Evolutionary conservation across 2,113 vertebrate genomes (phyloP), one percentile per base, ranked within the genome.

Genomic region (Chionodraco myersi): DNA sequence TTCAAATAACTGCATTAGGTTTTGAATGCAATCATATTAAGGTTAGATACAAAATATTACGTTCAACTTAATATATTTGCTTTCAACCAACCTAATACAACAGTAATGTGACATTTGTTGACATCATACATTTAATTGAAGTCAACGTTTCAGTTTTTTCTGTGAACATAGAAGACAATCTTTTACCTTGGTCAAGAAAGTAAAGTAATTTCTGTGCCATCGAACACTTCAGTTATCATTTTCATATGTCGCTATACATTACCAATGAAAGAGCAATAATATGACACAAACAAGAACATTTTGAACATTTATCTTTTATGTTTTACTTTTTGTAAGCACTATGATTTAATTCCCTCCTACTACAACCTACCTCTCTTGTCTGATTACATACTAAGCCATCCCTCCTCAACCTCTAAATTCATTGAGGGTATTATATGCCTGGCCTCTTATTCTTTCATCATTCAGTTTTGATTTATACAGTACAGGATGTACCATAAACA

Each of bases 391-490:
- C 57, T 36, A 47, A 69, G 36, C 65, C 88, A 77, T 18, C 68
- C 60, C 53, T 77, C 65, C 45, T 82, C 78, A 80, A 34, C 56
- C 65, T 69, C 26, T 74, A 65, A 82, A 83, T 72, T 73, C 77
- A 79, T 26, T 18, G 49, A 58, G 64, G 16, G 63, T 71, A 74
- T 53, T 72, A 53, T 72, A 53, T 74, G 53, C 18, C 16, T 79
- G 45, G 44, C 36, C 53, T 66, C 47, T 51, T 48, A 65, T 77
- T 75, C 53, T 51, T 77, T 86, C 67, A 62, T 75, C 44, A 59
- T 85, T 86, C 68, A 62, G 47, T 64, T 78, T 73, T 90, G 64
- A 86, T 88, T 89, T 88, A 75, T 77, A 65, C 59, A 68, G 45
- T n/a, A 63, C 44, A 49, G 60, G 10, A 62, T 48, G 58, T 41